phyloP scores from a whole-genome alignment of 2,888 invertebrate species.

The Eilema caniola region DNA sequence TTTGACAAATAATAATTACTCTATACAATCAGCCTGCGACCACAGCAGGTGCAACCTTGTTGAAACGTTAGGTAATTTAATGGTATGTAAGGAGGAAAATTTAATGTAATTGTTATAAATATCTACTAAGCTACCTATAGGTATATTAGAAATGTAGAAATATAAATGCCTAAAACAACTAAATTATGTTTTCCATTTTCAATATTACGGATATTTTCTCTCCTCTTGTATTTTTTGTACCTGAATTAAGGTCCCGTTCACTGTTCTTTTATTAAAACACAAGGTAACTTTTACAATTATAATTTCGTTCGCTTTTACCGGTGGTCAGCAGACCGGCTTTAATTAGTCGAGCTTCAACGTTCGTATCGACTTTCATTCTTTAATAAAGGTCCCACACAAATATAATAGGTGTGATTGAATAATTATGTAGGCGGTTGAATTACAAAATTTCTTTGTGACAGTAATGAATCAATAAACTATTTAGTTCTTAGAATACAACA shows the following conservation, averaged over 20 bases:
- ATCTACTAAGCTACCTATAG: no score
- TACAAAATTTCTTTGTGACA: not conserved
- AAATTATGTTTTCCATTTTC: not conserved
- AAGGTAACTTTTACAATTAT: constrained; percentile 34
- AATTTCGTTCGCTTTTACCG: constrained; percentile 24
- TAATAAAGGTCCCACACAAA: not conserved
- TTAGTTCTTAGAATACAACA: no score
- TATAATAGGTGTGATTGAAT: not conserved
- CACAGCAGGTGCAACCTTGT: no score
- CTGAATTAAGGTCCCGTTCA: not conserved
- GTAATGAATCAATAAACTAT: not conserved
- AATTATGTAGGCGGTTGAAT: not conserved
- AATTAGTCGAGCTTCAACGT: not conserved
- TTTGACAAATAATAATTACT: no score
- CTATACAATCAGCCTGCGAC: no score
- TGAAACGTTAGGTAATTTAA: no score
- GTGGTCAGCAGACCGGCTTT: not conserved
- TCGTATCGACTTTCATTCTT: not conserved
- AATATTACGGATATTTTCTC: not conserved
- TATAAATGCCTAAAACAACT: not conserved
- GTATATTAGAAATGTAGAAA: no score
- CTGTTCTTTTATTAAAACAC: constrained; percentile 11
- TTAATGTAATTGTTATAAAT: no score
- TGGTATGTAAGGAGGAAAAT: no score
- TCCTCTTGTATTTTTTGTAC: not conserved